phyloP scores from a whole-genome alignment of 1,140 invertebrate genomes.

The Drosophila erecta region DNA sequence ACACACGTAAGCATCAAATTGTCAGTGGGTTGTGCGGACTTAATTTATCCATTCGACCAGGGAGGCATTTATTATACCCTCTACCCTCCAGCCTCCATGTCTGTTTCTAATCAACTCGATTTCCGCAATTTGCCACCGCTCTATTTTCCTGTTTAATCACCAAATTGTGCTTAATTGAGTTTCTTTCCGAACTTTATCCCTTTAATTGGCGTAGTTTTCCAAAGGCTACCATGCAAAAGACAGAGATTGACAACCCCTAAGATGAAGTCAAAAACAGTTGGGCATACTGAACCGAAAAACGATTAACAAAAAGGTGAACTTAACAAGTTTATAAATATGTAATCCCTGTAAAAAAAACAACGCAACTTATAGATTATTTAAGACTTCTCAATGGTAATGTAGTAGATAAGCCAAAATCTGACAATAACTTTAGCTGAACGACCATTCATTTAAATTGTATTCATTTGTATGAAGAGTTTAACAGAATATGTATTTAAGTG shows the following conservation, averaged over 20 bases:
- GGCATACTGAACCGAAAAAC: not conserved
- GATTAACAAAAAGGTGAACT: not conserved
- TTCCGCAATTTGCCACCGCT: slow-evolving; percentile 37
- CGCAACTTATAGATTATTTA: too few species aligned
- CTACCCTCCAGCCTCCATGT: slow-evolving; percentile 2
- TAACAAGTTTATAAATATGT: not conserved
- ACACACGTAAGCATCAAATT: slow-evolving; percentile 39
- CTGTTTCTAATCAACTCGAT: slow-evolving; percentile 46
- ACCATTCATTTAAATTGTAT: too few species aligned
- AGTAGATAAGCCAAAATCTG: too few species aligned
- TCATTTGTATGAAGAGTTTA: too few species aligned
- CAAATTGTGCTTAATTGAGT: slow-evolving; percentile 32
- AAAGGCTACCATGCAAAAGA: slow-evolving; percentile 10
- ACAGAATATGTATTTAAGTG: too few species aligned
- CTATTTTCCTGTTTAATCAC: slow-evolving; percentile 32
- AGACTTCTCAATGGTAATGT: too few species aligned
- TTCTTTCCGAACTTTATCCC: slow-evolving; percentile 7
- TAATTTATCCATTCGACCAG: slow-evolving; percentile 38
- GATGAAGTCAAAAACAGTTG: not conserved
- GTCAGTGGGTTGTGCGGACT: slow-evolving; percentile 39
- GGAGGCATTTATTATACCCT: slow-evolving; percentile 28
- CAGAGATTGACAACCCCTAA: slow-evolving; percentile 18
- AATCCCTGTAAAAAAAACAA: not conserved
- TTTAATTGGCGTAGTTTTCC: slow-evolving; percentile 17
- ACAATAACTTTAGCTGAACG: too few species aligned